Evolutionary conservation across 1,140 invertebrate genomes (phyloP), one percentile per base, ranked within the genome.

Genomic region (Calephelis virginiensis): DNA sequence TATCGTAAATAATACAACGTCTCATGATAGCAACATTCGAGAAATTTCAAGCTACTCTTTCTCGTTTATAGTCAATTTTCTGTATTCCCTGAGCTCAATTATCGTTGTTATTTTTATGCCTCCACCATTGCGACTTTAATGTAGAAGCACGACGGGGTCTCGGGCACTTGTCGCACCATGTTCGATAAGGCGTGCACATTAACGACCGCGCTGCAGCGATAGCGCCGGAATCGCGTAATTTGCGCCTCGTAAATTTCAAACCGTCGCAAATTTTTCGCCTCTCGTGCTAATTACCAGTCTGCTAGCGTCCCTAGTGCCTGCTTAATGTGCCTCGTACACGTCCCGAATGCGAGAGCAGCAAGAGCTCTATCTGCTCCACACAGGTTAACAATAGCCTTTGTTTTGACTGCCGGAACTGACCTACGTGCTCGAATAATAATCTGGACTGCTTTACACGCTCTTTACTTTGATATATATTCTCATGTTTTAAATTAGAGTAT

Each of bases 231-330:
- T 90, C 79, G 81, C 84, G 84, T 88, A 89, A 90, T 90, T 90
- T 90, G 83, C 86, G 82, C 88, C 81, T 90, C 86, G 85, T 88
- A 89, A 90, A 89, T 90, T 89, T 77, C 80, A 82, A 88, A 78
- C 80, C 77, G 82, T 90, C 86, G 86, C 86, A 87, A 89, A 90
- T 89, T 89, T 90, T 90, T 90, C 85, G 84, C 86, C 78, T 87
- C 85, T 83, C 80, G 76, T 77, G 84, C 86, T 91, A 89, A 89
- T 91, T 91, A 89, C 85, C 81, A 91, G 82, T 85, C 85, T 78
- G 78, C 78, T 74, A 76, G 78, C 86, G 81, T 86, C 88, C 89
- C 82, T 78, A 72, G 83, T 84, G 85, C 82, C 85, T 83, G 85
- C 84, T 87, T 87, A 90, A 86, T 89, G 84, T 84, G 81, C 84